Evolutionary conservation across 2,888 invertebrate genomes (phyloP).

Genomic region (Phaedon cochleariae): DNA sequence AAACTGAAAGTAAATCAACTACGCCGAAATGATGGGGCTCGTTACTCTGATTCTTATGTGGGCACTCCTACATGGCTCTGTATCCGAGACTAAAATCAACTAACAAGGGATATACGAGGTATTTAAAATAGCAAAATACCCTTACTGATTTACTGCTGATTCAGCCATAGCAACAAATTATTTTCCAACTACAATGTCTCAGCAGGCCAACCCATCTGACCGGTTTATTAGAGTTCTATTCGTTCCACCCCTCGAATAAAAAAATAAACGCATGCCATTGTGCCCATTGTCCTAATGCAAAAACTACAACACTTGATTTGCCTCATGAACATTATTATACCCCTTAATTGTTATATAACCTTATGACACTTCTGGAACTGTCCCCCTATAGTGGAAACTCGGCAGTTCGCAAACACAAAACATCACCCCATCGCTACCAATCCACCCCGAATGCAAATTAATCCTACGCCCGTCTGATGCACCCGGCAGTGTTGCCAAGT

Average conservation of each 20-base stretch:
- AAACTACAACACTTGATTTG: slow-evolving; percentile 33
- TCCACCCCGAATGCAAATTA: slow-evolving; percentile 51
- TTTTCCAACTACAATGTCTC: background rate
- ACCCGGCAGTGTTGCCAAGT: slow-evolving; percentile 30
- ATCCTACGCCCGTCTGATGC: slow-evolving; percentile 52
- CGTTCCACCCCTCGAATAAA: slow-evolving; percentile 3
- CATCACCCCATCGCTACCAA: slow-evolving; percentile 35
- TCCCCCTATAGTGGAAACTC: slow-evolving; percentile 29
- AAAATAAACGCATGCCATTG: slow-evolving; percentile 8
- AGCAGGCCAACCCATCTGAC: background rate
- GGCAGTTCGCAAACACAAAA: slow-evolving; percentile 33
- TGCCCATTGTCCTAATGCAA: slow-evolving; percentile 24
- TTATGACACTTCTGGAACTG: slow-evolving; percentile 31
- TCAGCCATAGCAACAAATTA: too few relatives aligned
- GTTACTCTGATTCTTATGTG: too few relatives aligned
- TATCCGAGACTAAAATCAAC: too few relatives aligned
- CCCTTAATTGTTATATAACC: slow-evolving; percentile 37
- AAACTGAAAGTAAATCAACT: too few relatives aligned
- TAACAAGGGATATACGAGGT: too few relatives aligned
- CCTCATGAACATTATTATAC: slow-evolving; percentile 35
- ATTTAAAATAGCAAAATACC: too few relatives aligned
- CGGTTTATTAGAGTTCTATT: slow-evolving; percentile 8
- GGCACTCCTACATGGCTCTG: too few relatives aligned
- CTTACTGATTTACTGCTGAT: too few relatives aligned
- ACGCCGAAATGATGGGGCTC: too few relatives aligned